Evolutionary conservation across 2,888 invertebrate genomes (phyloP), one percentile per base, ranked within the genome.

Genomic region (Aleiodes alternator): DNA sequence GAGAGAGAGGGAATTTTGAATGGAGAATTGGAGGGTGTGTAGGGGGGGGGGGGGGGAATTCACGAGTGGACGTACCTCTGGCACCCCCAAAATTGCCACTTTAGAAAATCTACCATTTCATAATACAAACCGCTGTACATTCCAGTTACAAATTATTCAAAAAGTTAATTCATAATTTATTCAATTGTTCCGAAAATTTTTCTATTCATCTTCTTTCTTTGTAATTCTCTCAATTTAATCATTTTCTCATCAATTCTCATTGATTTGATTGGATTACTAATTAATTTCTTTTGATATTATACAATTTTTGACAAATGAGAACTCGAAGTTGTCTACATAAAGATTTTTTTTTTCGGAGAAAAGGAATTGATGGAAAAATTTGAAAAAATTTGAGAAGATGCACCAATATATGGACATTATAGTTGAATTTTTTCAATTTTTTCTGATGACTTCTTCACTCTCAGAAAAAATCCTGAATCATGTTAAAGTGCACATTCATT

Each of bases 41-140:
- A 2, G 23, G 23, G 23, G 23, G 23, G 23, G 23, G 23, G 23
- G 23, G 59, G 59, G 31, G 55, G 50, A 57, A 73, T 73, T 69
- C 73, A 73, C 73, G 73, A 73, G 59, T 73, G 73, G 73, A 73
- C 73, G 43, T 73, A 73, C 48, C 64, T 48, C 69, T 73, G 57
- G 48, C 11, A 43, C 69, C 38, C 38, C 57, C 69, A 73, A 73
- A 73, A 73, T 73, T 73, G 73, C 73, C 73, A 73, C 73, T 73
- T 73, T 69, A 69, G 69, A 73, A 73, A 69, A 73, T 73, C 69
- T 69, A 57, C 73, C 59, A 57, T 57, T 57, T 57, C 56, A 29
- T 48, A 56, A 57, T 59, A 70, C 56, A 70, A 56, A 70, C n/a
- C 43, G 23, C 48, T 70, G 9, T 43, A 9, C 16, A 16, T 16